Base-by-base conservation (phyloP, 2,797 vertebrate genomes). In the Pangasius larnaudii region DNA sequence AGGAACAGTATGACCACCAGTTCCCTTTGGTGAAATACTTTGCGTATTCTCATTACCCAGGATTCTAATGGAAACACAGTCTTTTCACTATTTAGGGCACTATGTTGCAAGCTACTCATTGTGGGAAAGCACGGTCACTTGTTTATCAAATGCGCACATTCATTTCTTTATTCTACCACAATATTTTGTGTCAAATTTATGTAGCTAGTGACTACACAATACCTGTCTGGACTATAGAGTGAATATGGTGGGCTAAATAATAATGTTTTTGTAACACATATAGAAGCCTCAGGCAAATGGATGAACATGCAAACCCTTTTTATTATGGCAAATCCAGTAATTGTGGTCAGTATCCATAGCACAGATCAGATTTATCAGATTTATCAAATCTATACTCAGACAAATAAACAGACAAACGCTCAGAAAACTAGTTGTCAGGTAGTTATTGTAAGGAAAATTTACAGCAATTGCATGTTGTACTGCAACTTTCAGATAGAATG, bases 1-100 rank as follows among this genome's bases (percentile, higher is more conserved):
- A 59, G 36, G 69, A 71, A 74, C 77, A 72, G 65, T 49, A 8
- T 88, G 84, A 65, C 67, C 78, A 82, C 84, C 16, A 3, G 75
- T 85, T 85, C 67, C 63, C 36, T 85, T 80, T 58, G 56, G 39
- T 36, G 69, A 75, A 63, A 83, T 33, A 33, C 27, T 58, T 58
- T 58, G 42, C 22, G 19, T 19, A 27, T 14, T 80, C 77, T 80
- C 33, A 33, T 79, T 56, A 79, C 11, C n/a, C 19, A 61, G 56
- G 22, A 63, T 46, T 65, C 80, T n/a, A 67, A 49, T 49, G 16
- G 19, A 69, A 84, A 69, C 27, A 13, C 18, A 33, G 18, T 18
- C 18, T 67, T 67, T 69, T 69, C 16, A 46, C 16, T 65, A 46
- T 83, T 63, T 46, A 63, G 39, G 46, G 59, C 1, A 22, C 4